Percentiles rank a stretch among this genome's conserved stretches.
phyloP scores from a whole-genome alignment of 1,140 invertebrate species.

The Halotydeus destructor region DNA sequence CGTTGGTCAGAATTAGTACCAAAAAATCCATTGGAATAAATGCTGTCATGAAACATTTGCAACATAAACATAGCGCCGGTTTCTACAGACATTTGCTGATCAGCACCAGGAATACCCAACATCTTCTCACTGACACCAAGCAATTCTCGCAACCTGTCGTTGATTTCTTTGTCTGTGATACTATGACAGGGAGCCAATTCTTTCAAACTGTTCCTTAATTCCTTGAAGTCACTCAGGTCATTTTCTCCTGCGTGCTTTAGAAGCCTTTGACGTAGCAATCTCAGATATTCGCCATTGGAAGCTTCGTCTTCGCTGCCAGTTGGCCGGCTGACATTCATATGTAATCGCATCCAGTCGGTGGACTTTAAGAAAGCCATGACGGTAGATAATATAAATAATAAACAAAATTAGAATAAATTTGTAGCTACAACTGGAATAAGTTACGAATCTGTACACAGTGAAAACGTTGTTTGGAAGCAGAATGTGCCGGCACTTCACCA shows the following conservation, averaged over 20 bases:
- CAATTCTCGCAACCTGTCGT: neutral
- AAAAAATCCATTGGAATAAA: neutral
- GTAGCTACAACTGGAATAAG: too few relatives aligned
- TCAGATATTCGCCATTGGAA: neutral
- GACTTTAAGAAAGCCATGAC: too few relatives aligned
- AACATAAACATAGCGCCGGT: neutral
- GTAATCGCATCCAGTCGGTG: neutral
- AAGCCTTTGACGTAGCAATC: neutral
- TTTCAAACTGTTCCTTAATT: neutral
- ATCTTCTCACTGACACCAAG: neutral
- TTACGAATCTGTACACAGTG: too few relatives aligned
- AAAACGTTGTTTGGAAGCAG: too few relatives aligned
- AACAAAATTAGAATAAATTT: too few relatives aligned
- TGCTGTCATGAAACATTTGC: neutral
- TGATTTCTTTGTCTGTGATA: conserved; percentile 1
- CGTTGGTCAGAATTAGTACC: neutral
- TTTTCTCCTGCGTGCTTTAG: neutral
- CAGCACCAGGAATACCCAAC: neutral
- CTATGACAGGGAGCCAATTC: neutral
- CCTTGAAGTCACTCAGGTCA: neutral
- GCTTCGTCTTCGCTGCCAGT: neutral
- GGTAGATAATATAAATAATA: too few relatives aligned
- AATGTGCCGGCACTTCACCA: too few relatives aligned
- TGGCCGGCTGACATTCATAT: neutral
- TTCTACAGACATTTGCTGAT: neutral